Base-by-base conservation (phyloP, 2,113 vertebrate genomes). In the Plecturocebus donacophilus region DNA sequence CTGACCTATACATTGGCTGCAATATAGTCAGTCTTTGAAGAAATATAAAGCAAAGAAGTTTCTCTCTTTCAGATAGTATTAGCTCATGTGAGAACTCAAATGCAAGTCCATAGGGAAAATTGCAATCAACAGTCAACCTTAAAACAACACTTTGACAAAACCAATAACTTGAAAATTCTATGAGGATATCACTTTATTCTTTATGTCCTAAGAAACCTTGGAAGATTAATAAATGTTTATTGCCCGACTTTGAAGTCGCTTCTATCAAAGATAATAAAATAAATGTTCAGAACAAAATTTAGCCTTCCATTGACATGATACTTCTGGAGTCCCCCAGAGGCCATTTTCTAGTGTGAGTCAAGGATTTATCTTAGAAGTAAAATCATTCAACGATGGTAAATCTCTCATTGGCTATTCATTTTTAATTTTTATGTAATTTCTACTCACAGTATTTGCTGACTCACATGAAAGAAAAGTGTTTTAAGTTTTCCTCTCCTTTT, bases 151-250 rank as follows among this genome's bases (percentile, higher is more conserved):
- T 40, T 38, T 38, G 52, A 47, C 38, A 66, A 21, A 76, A n/a
- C 19, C 45, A 73, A 6, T 13, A 81, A 81, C 11, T 52, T 70
- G 1, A n/a, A 81, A 95, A 66, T 13, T 94, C 75, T 16, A 9
- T 49, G 35, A 21, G 5, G 35, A 90, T 6, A 6, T 32, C 8
- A 32, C 49, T 49, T 47, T 27, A 91, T 38, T 91, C 76, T 58
- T 49, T 21, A 9, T 45, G 27, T 68, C 30, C 71, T 52, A 52
- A 68, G 17, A 30, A 77, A 79, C 6, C 17, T 52, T 85, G 19
- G n/a, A 88, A 92, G 58, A 52, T 87, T 82, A 82, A 30, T 64
- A 66, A 66, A 32, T 58, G 40, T 58, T 86, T 81, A 85, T 35
- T 73, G 64, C 5, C 64, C 45, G 21, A 75, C 35, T 89, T n/a